Evolutionary conservation across 2,888 invertebrate genomes (phyloP), one percentile per base, ranked within the genome.

Genomic region (Ditylenchus weischeri): DNA sequence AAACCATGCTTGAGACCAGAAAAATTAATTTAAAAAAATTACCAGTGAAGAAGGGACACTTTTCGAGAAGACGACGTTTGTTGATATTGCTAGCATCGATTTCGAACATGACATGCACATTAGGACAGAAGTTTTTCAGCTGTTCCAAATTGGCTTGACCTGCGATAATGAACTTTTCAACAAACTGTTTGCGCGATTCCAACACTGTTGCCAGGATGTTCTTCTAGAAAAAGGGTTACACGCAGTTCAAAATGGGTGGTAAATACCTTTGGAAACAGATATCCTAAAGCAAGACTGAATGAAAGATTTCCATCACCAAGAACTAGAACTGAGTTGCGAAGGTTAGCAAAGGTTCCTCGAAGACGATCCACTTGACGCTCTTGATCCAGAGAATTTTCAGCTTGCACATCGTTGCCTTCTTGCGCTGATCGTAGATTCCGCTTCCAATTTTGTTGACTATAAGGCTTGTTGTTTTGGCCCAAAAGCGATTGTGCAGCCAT

Each of bases 1-100:
- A 88, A 47, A 29, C 10, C 21, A 29, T 29, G 29, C 15, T 13
- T 10, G 15, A 43, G 43, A 13, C 8, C 8, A 8, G 29, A 29
- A 43, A 43, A 15, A 43, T 8, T 15, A 1, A 15, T 43, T 15
- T 8, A 43, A 2, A 43, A 43, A 29, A 29, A n/a, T n/a, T 29
- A 43, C 29, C 57, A 15, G 57, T 29, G n/a, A 7, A 43, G 15
- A 54, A 54, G n/a, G 29, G 19, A 62, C 23, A 10, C 48, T 62
- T 21, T n/a, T n/a, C 62, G 1, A 13, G 59, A 69, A 38, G n/a
- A 38, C 54, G 8, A 43, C 23, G 43, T 43, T 43, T 43, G 43
- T 43, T 43, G 43, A 43, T 43, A 43, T 50, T 59, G 7, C 62
- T 68, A 5, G 69, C 69, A 59, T 69, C 69, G 21, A 69, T 60